These are phyloP conservation scores for Podabrus alpinus DNA, from an alignment of 2,888 invertebrate genomes.

Conservation along the genomic window DNA sequence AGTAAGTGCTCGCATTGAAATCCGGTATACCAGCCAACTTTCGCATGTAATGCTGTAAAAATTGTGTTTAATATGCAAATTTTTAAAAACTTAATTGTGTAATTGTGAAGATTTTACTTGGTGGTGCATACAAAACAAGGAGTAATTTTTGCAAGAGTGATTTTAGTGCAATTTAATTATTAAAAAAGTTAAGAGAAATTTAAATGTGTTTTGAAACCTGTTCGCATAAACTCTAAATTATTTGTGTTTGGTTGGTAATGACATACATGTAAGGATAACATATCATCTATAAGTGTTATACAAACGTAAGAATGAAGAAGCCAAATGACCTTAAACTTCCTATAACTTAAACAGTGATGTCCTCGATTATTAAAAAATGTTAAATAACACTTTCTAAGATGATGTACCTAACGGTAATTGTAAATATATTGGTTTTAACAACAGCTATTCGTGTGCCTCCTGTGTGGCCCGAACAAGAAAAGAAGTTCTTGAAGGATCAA, in stretches of 20 bases:
- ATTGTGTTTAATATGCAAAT: not conserved
- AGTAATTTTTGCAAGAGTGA: not conserved
- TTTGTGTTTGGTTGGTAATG: not conserved
- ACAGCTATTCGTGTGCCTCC: slow-evolving; percentile 35
- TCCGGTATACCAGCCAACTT: not conserved
- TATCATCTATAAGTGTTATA: not conserved
- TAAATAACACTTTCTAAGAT: slow-evolving; percentile 38
- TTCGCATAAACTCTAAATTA: not conserved
- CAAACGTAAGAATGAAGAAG: not conserved
- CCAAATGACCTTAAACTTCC: slow-evolving; percentile 19
- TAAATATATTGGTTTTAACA: slow-evolving; percentile 31
- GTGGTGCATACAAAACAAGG: not conserved
- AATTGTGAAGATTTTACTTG: not conserved
- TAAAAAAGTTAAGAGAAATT: not conserved
- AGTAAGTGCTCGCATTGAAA: not conserved
- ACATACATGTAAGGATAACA: not conserved
- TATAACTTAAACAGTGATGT: slow-evolving; percentile 7
- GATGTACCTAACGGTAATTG: slow-evolving; percentile 32
- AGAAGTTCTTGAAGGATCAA: not conserved
- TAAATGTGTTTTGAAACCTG: not conserved
- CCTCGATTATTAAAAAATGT: slow-evolving; percentile 21
- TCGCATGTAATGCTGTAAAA: not conserved
- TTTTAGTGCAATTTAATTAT: not conserved
- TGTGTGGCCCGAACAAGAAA: slow-evolving; percentile 27
- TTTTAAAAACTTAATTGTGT: not conserved